Evolutionary conservation across 2,113 vertebrate species (phyloP), one percentile per base, ranked within the genome.

Genomic region (Ariopsis seemanni): DNA sequence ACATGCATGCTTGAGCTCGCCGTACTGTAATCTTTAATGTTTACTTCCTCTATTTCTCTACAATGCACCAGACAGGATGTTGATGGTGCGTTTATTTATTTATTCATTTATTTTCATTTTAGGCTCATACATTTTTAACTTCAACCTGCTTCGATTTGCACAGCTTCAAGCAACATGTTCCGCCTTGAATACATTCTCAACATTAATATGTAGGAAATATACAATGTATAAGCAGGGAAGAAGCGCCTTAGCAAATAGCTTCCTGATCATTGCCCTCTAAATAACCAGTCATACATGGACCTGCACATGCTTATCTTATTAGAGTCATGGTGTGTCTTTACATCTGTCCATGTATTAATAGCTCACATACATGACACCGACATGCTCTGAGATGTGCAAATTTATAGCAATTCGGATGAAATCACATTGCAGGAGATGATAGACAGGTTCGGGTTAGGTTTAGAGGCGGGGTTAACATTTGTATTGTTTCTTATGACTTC

Each of bases 151-250:
- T 82, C 22, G 1, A 69, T 57, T 71, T 81, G 11, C 52, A 48
- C 30, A 57, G 30, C 20, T n/a, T 60, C 63, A 12, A 55, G 22
- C 52, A 65, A 72, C 50, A 60, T 15, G 12, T 71, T 18, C 52
- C 27, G 5, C 30, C 22, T 48, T 5, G 85, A 81, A 86, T 86
- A 58, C 52, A 50, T 82, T 82, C 30, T 82, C 27, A 34, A 9
- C 65, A 87, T 75, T 83, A 82, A 52, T 63, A 65, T n/a, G 22
- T 17, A 81, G 77, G 62, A 65, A 30, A 42, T 55, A 60, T 60
- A 58, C 55, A 60, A 12, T 22, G 7, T 55, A 34, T 14, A 53
- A 62, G 34, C 5, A 30, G 20, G 22, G 20, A 58, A 52, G 42
- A 18, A 5, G 25, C 4, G 25, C 8, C 1, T 50, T 27, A 17